Conservation (phyloP, 2,797 vertebrate species). For the Brachyalestes nurse region DNA sequence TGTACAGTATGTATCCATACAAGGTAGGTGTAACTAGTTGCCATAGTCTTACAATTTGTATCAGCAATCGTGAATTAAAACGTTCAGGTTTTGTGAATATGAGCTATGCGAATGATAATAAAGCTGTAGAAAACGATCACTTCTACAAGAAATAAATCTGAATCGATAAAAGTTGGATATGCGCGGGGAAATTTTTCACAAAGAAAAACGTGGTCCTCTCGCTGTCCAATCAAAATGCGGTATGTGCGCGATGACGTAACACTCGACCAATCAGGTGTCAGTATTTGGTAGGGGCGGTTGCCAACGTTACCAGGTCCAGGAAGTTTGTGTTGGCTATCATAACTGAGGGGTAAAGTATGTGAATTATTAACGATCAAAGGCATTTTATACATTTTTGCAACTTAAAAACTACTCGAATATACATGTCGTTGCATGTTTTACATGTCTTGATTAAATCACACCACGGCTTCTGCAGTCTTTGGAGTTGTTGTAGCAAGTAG, state of each 20-base stretch:
- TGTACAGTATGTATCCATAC: too few relatives aligned
- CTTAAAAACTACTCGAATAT: background rate
- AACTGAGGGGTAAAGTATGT: slow-evolving; percentile 34
- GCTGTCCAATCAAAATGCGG: slow-evolving; percentile 23
- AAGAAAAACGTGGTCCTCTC: background rate
- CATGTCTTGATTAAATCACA: background rate
- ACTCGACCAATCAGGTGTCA: background rate
- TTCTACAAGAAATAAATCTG: too few relatives aligned
- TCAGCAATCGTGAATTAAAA: too few relatives aligned
- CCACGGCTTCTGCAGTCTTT: background rate
- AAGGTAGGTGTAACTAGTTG: too few relatives aligned
- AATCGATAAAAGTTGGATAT: background rate
- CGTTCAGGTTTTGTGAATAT: too few relatives aligned
- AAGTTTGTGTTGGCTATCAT: slow-evolving; percentile 24
- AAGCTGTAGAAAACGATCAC: too few relatives aligned
- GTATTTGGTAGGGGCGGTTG: too few relatives aligned
- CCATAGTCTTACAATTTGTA: too few relatives aligned
- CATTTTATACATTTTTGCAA: background rate
- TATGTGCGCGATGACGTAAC: background rate
- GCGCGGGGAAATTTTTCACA: slow-evolving; percentile 26
- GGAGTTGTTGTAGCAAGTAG: background rate
- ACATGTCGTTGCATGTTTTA: background rate
- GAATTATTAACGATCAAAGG: background rate
- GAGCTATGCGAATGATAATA: too few relatives aligned
- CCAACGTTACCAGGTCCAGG: slow-evolving; percentile 37